Base-by-base conservation (phyloP, 1,140 invertebrate species). In the Bathynomus jamesi region DNA sequence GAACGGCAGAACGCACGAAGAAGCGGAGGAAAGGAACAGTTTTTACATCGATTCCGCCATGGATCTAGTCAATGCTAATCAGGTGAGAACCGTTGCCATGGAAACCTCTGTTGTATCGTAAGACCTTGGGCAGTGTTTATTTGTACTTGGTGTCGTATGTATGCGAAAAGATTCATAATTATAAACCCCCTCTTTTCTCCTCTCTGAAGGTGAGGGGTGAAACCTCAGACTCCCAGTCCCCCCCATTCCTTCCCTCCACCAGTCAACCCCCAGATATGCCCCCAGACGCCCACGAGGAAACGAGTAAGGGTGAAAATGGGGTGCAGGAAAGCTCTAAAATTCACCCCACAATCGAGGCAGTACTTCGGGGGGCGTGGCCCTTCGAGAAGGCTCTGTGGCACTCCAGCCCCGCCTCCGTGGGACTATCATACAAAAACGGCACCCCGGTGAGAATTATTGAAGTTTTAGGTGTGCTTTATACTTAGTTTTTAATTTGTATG, bases 371-470 rank as follows among this genome's bases (percentile, higher is more conserved):
- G 4, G 67, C 73, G n/a, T 77, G 76, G 76, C 76, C 76, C n/a
- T 77, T 77, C 32, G 72, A 77, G 31, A 77, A 77, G 61, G 76
- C 76, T 24, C 65, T 77, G 46, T 77, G 76, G 76, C 76, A 77
- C 67, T 77, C 76, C 25, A 77, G 76, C 60, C 76, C 76, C 7
- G 76, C 76, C 28, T 71, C 76, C 27, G 73, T 77, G 69, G 76
- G 76, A n/a, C 68, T 77, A 53, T 73, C 72, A 5, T 72, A 74
- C 29, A 74, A 71, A 61, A 77, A 74, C 67, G 69, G 69, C 27
- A 74, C 70, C 31, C 76, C 73, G 67, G 70, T 77, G 32, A 40
- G 61, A 1, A n/a, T n/a, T n/a, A n/a, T n/a, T 4, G 11, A 21
- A 0, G n/a, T n/a, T n/a, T n/a, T n/a, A n/a, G n/a, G n/a, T n/a